Evolutionary conservation across 2,888 invertebrate genomes (phyloP), one percentile per base, ranked within the genome.

Genomic region (Plebejus melissa): DNA sequence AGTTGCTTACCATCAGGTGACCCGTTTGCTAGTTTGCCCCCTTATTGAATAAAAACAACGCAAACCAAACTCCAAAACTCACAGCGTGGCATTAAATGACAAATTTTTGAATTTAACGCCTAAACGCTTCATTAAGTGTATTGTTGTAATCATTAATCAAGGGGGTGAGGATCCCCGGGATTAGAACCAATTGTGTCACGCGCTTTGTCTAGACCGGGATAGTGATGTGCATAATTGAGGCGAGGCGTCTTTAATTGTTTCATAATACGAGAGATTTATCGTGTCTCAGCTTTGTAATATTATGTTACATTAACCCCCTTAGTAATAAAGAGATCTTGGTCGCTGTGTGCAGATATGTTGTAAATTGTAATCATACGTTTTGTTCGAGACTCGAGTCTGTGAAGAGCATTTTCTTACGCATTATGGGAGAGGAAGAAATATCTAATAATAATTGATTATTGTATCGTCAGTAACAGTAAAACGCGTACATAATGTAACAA

Each of bases 141-240:
- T 82, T 82, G 85, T 85, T 84, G 80, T 81, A 84, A 85, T 88
- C 89, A 92, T 92, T 91, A 91, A 91, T 92, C 88, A 89, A 84
- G 77, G 85, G 41, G 83, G 81, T 82, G 79, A 76, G 79, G 84
- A 85, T 89, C 87, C 81, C 86, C 86, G 80, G 87, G 88, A 88
- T 90, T 88, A 88, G 83, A 85, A 82, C 83, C 85, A 84, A 87
- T 89, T 85, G 87, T 87, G 83, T 86, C 83, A 72, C 76, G 77
- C 76, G 78, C 78, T 77, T 79, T 80, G 78, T 74, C 78, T 77
- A 65, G 32, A 65, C 65, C 65, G 65, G 76, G 78, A 78, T 77
- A 77, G 80, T 60, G 36, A 60, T 72, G 74, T 77, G 78, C 76
- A 77, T 79, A 75, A 79, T 80, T 78, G 76, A 80, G 60, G 22